Evolutionary conservation across 2,888 invertebrate species (phyloP).

Genomic region (Smittia sp.): DNA sequence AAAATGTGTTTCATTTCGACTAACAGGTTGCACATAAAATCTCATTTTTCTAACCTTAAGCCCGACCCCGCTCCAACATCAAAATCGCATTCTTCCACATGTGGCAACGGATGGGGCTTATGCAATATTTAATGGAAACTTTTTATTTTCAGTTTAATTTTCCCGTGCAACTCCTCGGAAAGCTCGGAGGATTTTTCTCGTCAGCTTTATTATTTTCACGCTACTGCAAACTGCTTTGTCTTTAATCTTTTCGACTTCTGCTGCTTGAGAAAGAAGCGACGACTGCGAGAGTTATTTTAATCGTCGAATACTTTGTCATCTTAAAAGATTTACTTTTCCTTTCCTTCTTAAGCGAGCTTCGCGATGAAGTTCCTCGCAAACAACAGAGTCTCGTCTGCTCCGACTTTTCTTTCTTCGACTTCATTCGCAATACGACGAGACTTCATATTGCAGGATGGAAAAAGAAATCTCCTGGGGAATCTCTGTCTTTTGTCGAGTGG

Average conservation of each 20-base stretch:
- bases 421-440: not conserved
- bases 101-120: not conserved
- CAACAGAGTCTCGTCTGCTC: not conserved
- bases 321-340: constrained; percentile 19
- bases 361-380: not conserved
- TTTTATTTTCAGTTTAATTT: not conserved
- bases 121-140: not conserved
- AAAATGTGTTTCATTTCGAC: no score
- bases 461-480: constrained; percentile 35
- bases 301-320: constrained; percentile 25
- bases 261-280: not conserved
- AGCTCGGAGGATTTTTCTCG: constrained; percentile 14
- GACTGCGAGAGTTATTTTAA: constrained; percentile 12
- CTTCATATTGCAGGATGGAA: constrained; percentile 17
- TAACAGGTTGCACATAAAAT: constrained; percentile 40
- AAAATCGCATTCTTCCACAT: constrained; percentile 14
- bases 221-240: not conserved
- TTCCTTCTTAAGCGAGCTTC: not conserved
- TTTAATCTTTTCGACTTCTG: constrained; percentile 26
- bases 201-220: constrained; percentile 27
- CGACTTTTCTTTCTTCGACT: not conserved
- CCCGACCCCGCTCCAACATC: not conserved
- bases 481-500: no score
- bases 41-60: constrained; percentile 21
- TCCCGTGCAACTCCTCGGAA: not conserved